phyloP scores from a whole-genome alignment of 2,797 vertebrate genomes.

The Acanthiza pusilla region DNA sequence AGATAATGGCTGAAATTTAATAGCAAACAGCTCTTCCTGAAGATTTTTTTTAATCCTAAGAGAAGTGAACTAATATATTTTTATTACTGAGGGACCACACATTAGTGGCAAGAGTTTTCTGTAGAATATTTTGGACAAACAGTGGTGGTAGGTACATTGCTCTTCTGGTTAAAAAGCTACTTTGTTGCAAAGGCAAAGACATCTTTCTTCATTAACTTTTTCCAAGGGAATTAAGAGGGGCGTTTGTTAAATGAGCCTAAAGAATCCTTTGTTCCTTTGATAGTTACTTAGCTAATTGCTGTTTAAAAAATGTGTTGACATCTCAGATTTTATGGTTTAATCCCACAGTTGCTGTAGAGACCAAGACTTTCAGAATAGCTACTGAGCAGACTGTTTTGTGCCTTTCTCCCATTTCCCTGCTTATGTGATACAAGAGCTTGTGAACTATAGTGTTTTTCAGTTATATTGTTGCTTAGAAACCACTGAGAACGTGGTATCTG shows the following conservation, averaged over 20 bases:
- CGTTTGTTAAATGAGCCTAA: conserved; percentile 51
- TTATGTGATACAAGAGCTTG: conserved; percentile 46
- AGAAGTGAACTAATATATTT: not conserved
- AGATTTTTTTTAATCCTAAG: not conserved
- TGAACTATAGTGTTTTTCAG: conserved; percentile 52
- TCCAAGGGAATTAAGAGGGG: conserved; percentile 51
- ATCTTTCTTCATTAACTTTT: conserved; percentile 59
- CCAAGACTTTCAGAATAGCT: conserved; percentile 50
- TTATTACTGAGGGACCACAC: not conserved
- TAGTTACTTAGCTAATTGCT: conserved; percentile 61
- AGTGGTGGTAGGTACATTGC: not conserved
- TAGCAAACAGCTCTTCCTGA: not conserved
- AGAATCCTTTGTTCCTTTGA: conserved; percentile 61
- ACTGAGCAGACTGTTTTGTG: conserved; percentile 41
- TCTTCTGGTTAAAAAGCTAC: not conserved
- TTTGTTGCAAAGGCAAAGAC: not conserved
- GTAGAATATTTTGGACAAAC: not conserved
- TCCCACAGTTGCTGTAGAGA: conserved; percentile 59
- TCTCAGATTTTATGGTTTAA: conserved; percentile 61
- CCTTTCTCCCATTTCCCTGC: conserved; percentile 1
- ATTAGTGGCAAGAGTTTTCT: not conserved
- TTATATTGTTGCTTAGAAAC: conserved; percentile 60
- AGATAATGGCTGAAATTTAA: conserved; percentile 18
- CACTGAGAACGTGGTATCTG: conserved; percentile 15
- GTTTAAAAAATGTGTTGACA: conserved; percentile 69